Conservation (phyloP, 2,888 invertebrate genomes). For the Aphidius colemani region DNA sequence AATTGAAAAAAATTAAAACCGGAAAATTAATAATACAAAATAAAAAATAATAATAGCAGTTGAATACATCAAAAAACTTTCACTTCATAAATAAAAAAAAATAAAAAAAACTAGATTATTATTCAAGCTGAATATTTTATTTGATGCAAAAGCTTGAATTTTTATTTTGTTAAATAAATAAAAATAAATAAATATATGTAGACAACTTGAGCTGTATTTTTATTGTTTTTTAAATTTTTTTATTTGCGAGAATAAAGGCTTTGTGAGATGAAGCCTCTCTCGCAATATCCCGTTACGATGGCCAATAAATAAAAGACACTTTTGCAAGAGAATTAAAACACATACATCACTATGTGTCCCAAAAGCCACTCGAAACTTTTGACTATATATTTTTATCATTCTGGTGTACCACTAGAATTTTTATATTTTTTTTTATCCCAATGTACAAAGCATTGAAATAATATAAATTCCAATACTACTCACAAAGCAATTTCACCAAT, state of each 20-base stretch:
- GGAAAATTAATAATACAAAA: not conserved
- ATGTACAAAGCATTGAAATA: no score
- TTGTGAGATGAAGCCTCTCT: constrained; percentile 43
- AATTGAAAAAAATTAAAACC: no score
- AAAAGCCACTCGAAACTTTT: constrained; percentile 36
- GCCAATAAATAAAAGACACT: constrained; percentile 54
- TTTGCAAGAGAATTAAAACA: constrained; percentile 52
- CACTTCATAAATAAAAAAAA: no score
- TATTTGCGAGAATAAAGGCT: not conserved
- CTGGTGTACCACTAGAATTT: not conserved
- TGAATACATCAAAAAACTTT: not conserved
- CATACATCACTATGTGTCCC: constrained; percentile 49
- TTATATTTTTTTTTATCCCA: not conserved
- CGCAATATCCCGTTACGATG: constrained; percentile 53
- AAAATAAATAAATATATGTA: not conserved
- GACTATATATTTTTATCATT: constrained; percentile 15
- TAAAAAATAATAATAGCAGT: not conserved
- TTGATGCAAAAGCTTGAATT: not conserved
- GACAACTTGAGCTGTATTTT: not conserved
- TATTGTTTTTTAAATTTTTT: not conserved
- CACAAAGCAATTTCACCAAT: no score
- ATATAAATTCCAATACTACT: no score
- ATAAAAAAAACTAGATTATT: no score
- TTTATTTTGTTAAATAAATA: constrained; percentile 7
- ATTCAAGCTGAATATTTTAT: no score